Percentiles rank a stretch among this genome's conserved stretches.
phyloP scores from a whole-genome alignment of 1,140 invertebrate genomes.

The Harpegnathos saltator region DNA sequence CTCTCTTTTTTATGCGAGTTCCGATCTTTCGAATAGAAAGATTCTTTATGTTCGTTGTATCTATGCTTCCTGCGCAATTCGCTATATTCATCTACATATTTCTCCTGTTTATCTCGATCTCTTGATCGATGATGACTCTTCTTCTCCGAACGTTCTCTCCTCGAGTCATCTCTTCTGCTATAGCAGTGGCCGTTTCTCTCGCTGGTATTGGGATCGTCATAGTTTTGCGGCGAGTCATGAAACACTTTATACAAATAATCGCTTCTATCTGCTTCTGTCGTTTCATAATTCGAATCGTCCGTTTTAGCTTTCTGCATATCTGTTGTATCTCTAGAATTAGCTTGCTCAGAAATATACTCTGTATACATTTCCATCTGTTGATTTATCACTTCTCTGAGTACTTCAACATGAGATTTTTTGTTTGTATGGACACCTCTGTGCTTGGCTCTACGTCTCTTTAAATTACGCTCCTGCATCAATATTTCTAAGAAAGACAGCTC shows the following conservation, averaged over 20 bases:
- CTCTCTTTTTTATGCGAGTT: slow-evolving; percentile 49
- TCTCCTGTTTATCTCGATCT: slow-evolving; percentile 38
- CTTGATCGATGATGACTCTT: not conserved
- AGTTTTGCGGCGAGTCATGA: slow-evolving; percentile 5
- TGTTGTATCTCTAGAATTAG: not conserved
- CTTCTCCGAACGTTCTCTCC: slow-evolving; percentile 22
- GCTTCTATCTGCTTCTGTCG: slow-evolving; percentile 1
- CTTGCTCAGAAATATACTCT: slow-evolving; percentile 76
- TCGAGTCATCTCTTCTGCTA: slow-evolving; percentile 26
- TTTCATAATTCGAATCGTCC: slow-evolving; percentile 3
- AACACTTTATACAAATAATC: slow-evolving; percentile 17
- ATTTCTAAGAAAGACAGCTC: slow-evolving; percentile 84
- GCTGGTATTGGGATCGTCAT: not conserved
- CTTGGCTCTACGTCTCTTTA: slow-evolving; percentile 88
- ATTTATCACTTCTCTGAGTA: slow-evolving; percentile 88
- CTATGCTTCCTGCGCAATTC: slow-evolving; percentile 34
- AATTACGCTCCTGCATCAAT: slow-evolving; percentile 87
- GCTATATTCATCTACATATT: slow-evolving; percentile 4
- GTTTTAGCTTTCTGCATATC: not conserved
- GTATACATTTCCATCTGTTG: slow-evolving; percentile 87
- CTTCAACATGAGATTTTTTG: slow-evolving; percentile 88
- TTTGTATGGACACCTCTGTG: slow-evolving; percentile 89
- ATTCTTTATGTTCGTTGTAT: slow-evolving; percentile 18
- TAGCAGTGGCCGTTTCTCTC: not conserved
- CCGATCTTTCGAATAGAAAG: slow-evolving; percentile 62